phyloP scores from a whole-genome alignment of 2,113 vertebrate species.

The Patagioenas fasciata region DNA sequence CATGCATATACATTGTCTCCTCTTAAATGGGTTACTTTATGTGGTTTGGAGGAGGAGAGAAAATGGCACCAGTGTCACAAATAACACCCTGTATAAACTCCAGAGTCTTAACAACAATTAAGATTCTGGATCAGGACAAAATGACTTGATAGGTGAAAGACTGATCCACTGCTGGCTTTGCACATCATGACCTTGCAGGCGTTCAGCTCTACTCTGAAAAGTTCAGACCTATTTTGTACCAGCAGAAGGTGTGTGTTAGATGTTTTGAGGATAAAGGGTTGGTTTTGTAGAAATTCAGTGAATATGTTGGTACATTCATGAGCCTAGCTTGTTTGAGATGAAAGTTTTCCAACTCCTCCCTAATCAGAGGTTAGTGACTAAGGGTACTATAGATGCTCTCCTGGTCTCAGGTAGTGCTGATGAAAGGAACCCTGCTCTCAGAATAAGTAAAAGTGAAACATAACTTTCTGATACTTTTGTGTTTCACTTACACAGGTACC shows the following conservation, averaged over 20 bases:
- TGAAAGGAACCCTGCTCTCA: not conserved
- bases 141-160: not conserved
- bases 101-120: not conserved
- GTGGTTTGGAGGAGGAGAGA: not conserved
- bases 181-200: not conserved
- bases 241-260: not conserved
- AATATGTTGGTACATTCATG: fast-evolving
- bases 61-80: not conserved
- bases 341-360: not conserved
- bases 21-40: not conserved
- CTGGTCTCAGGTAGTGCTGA: not conserved
- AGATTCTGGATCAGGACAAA: not conserved
- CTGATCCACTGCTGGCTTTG: not conserved
- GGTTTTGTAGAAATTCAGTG: not conserved
- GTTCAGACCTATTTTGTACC: slow-evolving; percentile 40
- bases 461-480: not conserved
- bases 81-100: not conserved
- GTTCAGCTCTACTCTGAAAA: not conserved
- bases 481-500: not conserved
- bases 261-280: slow-evolving; percentile 40
- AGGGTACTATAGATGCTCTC: not conserved
- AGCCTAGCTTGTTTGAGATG: not conserved
- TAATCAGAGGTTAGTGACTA: not conserved
- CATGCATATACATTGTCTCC: fast-evolving
- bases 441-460: not conserved